Conservation (phyloP, 1,140 invertebrate species). For the Halesus radiatus region DNA sequence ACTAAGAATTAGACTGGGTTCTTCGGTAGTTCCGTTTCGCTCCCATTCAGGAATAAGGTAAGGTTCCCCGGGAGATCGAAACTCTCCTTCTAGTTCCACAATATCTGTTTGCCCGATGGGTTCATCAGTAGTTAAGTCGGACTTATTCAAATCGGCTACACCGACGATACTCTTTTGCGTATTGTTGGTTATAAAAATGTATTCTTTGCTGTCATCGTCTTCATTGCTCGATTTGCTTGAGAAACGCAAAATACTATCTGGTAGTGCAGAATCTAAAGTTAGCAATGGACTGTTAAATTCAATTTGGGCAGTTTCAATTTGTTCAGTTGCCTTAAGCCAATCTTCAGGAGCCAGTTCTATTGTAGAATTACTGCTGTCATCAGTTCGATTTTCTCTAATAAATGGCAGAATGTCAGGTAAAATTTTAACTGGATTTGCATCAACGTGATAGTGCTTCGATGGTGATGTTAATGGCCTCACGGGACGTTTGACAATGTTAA, state of each 20-base stretch:
- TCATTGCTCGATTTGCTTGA: conserved; percentile 34
- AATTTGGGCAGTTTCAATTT: conserved; percentile 1
- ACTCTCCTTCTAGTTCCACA: conserved; percentile 41
- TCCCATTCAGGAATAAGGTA: conserved; percentile 56
- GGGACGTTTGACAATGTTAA: conserved; percentile 45
- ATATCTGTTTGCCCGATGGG: conserved; percentile 32
- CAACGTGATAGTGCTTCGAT: conserved; percentile 39
- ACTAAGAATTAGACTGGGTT: neutral
- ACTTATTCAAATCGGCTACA: conserved; percentile 5
- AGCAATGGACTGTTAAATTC: conserved; percentile 46
- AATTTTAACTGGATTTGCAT: conserved; percentile 48
- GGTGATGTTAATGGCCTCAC: conserved; percentile 31
- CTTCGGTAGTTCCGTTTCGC: conserved; percentile 49
- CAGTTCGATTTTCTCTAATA: conserved; percentile 41
- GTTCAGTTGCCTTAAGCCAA: conserved; percentile 52
- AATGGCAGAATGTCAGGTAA: conserved; percentile 50
- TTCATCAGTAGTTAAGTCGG: conserved; percentile 41
- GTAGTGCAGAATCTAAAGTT: conserved; percentile 42
- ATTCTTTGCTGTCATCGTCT: conserved; percentile 54
- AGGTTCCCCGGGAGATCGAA: conserved; percentile 52
- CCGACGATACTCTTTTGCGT: conserved; percentile 34
- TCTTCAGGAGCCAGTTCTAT: conserved; percentile 42
- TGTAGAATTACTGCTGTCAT: conserved; percentile 1
- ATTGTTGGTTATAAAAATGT: conserved; percentile 51
- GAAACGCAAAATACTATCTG: conserved; percentile 47